These are phyloP conservation scores for Ophthalmolycus amberensis DNA, from an alignment of 2,113 vertebrate species.

Conservation along the genomic window DNA sequence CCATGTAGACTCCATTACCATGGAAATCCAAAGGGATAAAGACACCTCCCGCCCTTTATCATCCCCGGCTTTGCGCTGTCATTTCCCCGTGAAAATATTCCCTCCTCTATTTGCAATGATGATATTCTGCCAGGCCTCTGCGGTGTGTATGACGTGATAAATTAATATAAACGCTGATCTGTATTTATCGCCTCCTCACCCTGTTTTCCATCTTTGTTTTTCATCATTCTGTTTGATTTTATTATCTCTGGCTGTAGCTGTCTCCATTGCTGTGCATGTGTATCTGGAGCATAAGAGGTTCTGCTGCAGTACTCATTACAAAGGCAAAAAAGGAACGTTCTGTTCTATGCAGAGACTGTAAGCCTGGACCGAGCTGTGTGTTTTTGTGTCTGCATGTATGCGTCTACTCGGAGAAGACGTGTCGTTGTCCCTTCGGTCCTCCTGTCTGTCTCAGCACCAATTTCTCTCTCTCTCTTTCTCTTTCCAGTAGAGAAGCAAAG, in stretches of 20 bases:
- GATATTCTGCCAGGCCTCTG: conserved; percentile 24
- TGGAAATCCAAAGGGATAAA: conserved; percentile 38
- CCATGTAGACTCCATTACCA: conserved; percentile 34
- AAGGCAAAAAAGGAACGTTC: conserved; percentile 23
- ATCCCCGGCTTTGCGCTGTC: conserved; percentile 22
- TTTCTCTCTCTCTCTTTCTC: neutral
- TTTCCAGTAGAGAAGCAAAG: conserved; percentile 28
- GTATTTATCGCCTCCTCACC: conserved; percentile 5
- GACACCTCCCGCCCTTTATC: conserved; percentile 10
- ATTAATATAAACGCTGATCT: conserved; percentile 46
- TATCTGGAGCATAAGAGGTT: conserved; percentile 18
- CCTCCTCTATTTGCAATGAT: conserved; percentile 16
- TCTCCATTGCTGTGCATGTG: conserved; percentile 10
- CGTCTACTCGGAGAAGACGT: conserved; percentile 18
- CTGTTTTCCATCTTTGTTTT: conserved; percentile 19
- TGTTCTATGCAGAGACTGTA: conserved; percentile 20
- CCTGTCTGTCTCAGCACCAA: neutral
- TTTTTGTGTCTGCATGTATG: conserved; percentile 6
- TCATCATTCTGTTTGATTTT: conserved; percentile 52
- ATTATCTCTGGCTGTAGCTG: conserved; percentile 29
- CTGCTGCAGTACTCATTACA: conserved; percentile 48
- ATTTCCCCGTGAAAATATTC: conserved; percentile 23
- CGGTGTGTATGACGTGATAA: conserved; percentile 18
- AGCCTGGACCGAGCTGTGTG: conserved; percentile 4
- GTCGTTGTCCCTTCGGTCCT: conserved; percentile 10